phyloP scores from a whole-genome alignment of 2,113 vertebrate species.

The Willisornis vidua region DNA sequence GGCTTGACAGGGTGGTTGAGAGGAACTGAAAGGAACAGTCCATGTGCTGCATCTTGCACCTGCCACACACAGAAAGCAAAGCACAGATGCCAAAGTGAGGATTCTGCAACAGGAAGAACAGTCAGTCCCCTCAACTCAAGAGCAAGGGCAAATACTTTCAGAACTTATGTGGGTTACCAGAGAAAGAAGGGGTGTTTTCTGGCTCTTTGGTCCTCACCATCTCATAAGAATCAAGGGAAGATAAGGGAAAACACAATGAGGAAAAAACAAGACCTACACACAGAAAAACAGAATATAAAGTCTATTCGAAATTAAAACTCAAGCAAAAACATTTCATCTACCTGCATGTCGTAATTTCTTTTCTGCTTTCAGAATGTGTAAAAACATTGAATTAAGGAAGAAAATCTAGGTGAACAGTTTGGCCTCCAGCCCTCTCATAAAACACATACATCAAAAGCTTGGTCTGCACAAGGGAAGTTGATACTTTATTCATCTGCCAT shows the following conservation, averaged over 20 bases:
- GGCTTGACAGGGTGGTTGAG: neutral
- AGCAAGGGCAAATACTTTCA: neutral
- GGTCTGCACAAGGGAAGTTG: neutral
- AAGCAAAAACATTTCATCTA: neutral
- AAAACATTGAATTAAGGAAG: neutral
- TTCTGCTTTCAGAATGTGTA: neutral
- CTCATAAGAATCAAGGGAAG: neutral
- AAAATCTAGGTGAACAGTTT: neutral
- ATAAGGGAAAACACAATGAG: neutral
- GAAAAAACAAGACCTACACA: neutral
- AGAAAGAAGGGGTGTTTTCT: neutral
- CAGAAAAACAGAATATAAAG: neutral
- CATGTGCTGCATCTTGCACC: neutral
- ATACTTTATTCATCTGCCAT: neutral
- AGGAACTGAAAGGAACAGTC: neutral
- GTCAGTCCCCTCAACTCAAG: neutral
- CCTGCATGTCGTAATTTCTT: neutral
- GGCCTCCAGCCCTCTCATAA: neutral
- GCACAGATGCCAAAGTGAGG: neutral
- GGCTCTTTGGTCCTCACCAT: neutral
- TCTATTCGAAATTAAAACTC: neutral
- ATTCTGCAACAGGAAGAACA: neutral
- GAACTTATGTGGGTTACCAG: neutral
- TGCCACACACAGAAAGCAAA: neutral
- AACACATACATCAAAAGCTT: neutral